Evolutionary conservation across 2,797 vertebrate species (phyloP), one percentile per base, ranked within the genome.

Genomic region (Bryconaethiops microstoma): DNA sequence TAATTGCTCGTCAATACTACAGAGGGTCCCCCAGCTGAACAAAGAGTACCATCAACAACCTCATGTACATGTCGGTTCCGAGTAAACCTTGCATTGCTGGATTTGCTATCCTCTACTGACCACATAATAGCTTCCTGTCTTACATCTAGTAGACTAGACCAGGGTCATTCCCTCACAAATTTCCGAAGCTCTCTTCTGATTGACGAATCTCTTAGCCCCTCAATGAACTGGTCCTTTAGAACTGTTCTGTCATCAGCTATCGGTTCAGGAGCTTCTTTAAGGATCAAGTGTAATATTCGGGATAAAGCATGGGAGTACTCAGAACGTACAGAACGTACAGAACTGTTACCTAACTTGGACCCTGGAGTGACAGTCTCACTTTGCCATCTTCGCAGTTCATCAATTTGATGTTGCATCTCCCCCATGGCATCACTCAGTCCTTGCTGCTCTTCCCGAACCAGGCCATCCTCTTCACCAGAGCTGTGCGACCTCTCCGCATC

Each of bases 141-240:
- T 35, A 79, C 77, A 29, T 79, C 81, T 40, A 83, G 48, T 70
- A 83, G 25, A 1, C 70, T 59, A 16, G 17, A 54, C 0, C 19
- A 1, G 2, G 70, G 76, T 39, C 52, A 79, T 7, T 69, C 77
- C 39, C 81, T 69, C 12, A 79, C 39, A 40, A 10, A 63, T 54
- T 54, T 79, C 40, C 16, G 8, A 40, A 79, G 63, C 25, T 75
- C 81, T 62, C 76, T 48, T 45, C 71, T 67, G 17, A 78, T 45
- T 14, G 40, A 7, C 5, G 29, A 0, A 12, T 83, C 77, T 42
- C 77, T 40, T 7, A 76, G 6, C 5, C 45, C 45, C 39, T 78
- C 62, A 13, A 77, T 52, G 13, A 83, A 81, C 59, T 79, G 83
- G 65, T 84, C 67, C 1, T 71, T 19, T 10, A 81, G 16, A 63